A percentile compares a stretch with the other conserved stretches of the same genome.
Conservation (phyloP, 1,140 invertebrate genomes). For the Helicoverpa armigera region DNA sequence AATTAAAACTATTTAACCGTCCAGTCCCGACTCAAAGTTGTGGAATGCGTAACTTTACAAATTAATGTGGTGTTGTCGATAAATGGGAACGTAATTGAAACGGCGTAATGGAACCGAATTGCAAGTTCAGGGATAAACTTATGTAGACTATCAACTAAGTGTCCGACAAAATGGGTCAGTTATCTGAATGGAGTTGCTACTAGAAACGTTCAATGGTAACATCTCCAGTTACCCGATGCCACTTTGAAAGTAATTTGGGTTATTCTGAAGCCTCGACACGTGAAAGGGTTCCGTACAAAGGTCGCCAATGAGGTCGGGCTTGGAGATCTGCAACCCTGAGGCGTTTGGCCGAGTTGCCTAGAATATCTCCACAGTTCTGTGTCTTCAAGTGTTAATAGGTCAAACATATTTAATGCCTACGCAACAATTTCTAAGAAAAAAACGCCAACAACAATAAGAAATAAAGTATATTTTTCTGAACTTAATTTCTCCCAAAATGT, state of each 20-base stretch:
- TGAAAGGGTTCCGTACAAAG: conserved; percentile 29
- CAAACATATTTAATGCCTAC: too few species aligned
- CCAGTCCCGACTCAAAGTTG: background rate
- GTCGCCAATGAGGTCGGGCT: conserved; percentile 24
- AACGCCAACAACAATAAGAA: too few species aligned
- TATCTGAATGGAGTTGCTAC: background rate
- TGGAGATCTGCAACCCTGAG: conserved; percentile 18
- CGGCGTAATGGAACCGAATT: background rate
- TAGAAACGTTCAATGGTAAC: background rate
- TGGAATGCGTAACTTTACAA: background rate
- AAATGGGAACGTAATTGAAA: background rate
- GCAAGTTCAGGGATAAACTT: background rate
- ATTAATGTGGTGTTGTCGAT: background rate
- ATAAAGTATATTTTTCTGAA: too few species aligned
- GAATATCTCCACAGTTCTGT: conserved; percentile 23
- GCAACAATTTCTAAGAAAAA: too few species aligned
- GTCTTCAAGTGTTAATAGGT: too few species aligned
- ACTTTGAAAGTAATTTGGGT: conserved; percentile 22
- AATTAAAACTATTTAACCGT: too few species aligned
- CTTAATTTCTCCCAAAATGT: too few species aligned
- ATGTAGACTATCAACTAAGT: background rate
- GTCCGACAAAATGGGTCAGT: background rate
- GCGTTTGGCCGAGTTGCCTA: background rate
- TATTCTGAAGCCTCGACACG: conserved; percentile 7
- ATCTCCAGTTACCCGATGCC: background rate